Conservation (phyloP, 2,888 invertebrate genomes). For the Agriopis leucophaearia region DNA sequence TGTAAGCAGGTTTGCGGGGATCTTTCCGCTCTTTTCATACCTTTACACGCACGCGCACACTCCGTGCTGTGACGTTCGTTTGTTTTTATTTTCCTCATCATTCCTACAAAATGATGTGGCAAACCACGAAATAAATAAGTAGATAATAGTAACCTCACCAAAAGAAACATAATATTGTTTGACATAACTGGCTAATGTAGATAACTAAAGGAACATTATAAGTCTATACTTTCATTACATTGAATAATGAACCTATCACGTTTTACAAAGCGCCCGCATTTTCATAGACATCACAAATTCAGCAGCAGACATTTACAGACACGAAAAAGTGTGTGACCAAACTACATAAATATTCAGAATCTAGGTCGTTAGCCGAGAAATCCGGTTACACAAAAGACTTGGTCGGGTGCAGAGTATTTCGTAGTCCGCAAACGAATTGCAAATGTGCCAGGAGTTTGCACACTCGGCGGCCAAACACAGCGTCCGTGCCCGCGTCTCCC, state of each 20-base stretch:
- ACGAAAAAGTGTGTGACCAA: constrained; percentile 67
- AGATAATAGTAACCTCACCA: neutral
- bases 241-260: constrained; percentile 14
- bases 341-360: constrained; percentile 75
- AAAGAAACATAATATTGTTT: neutral
- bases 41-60: neutral
- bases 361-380: constrained; percentile 78
- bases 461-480: constrained; percentile 71
- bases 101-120: neutral
- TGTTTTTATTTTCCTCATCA: neutral
- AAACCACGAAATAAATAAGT: neutral
- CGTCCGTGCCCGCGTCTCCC: constrained; percentile 40
- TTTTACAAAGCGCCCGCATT: constrained; percentile 21
- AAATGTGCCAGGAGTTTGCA: constrained; percentile 73
- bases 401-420: constrained; percentile 72
- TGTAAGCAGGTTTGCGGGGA: constrained; percentile 52
- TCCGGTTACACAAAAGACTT: constrained; percentile 77
- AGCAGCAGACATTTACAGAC: constrained; percentile 53
- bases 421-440: constrained; percentile 76
- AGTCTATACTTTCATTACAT: neutral
- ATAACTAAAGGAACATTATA: neutral
- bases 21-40: constrained; percentile 23
- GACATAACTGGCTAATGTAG: neutral
- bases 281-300: constrained; percentile 35
- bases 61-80: neutral